Evolutionary conservation across 2,797 vertebrate species (phyloP).

Genomic region (Emys orbicularis): DNA sequence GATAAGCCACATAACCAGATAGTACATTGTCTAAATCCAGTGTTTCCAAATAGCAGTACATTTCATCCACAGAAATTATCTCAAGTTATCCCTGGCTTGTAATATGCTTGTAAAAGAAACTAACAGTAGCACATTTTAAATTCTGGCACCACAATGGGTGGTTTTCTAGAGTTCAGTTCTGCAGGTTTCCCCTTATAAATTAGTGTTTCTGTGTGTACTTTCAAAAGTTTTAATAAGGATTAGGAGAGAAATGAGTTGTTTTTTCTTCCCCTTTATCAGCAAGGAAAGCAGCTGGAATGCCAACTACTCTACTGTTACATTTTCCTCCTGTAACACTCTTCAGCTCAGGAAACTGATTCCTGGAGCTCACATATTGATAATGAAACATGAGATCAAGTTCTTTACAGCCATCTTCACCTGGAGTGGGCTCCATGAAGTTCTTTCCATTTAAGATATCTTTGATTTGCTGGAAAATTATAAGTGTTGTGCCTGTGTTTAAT

Average conservation of each 20-base stretch:
- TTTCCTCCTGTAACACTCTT: neutral
- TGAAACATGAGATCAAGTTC: conserved; percentile 43
- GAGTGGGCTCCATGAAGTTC: conserved; percentile 28
- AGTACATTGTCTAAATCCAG: neutral
- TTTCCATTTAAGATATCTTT: conserved; percentile 17
- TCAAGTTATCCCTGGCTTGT: neutral
- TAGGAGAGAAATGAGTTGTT: neutral
- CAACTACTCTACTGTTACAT: neutral
- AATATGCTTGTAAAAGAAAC: neutral
- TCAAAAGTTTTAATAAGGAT: neutral
- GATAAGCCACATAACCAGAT: neutral
- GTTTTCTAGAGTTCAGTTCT: neutral
- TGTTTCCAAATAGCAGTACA: neutral
- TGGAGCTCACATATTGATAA: neutral
- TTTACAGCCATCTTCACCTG: conserved; percentile 31
- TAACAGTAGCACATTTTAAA: neutral
- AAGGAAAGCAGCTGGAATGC: neutral
- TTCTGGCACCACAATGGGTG: neutral
- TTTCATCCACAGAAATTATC: neutral
- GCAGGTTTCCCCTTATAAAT: neutral
- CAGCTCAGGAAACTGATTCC: neutral
- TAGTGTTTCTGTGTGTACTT: neutral
- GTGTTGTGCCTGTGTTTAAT: neutral
- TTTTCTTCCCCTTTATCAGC: conserved; percentile 12
- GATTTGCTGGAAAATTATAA: neutral